Conservation (phyloP, 1,140 invertebrate species). For the Neodiprion virginianus region DNA sequence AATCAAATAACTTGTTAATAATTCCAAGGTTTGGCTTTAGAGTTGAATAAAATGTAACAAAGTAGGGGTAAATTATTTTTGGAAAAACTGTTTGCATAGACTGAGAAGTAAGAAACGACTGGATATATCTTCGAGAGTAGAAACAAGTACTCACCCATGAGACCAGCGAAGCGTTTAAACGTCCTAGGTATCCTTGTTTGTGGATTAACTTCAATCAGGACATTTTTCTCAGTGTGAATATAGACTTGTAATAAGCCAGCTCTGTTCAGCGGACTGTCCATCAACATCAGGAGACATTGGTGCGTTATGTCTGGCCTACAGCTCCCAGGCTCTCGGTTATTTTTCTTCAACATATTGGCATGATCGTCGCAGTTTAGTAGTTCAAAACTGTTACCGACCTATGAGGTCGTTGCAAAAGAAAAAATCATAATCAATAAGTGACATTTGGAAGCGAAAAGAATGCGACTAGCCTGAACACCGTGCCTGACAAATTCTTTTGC, state of each 20-base stretch:
- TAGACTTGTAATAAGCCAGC: constrained; percentile 92
- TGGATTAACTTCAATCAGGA: constrained; percentile 97
- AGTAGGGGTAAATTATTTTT: constrained; percentile 19
- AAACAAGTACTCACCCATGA: constrained; percentile 81
- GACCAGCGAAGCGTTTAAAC: constrained; percentile 96
- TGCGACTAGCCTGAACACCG: constrained; percentile 18
- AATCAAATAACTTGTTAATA: no score
- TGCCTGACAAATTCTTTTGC: constrained; percentile 13
- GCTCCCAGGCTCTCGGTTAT: constrained; percentile 81
- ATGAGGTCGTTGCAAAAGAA: constrained; percentile 39
- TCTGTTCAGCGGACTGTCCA: constrained; percentile 95
- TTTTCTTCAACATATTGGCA: constrained; percentile 80
- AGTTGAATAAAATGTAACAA: constrained; percentile 22
- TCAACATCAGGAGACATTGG: constrained; percentile 94
- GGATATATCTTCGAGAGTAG: neutral
- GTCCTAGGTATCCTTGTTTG: constrained; percentile 98
- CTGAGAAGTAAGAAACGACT: constrained; percentile 16
- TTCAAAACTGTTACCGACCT: constrained; percentile 89
- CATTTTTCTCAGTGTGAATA: constrained; percentile 95
- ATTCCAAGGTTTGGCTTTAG: no score
- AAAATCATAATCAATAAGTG: constrained; percentile 20
- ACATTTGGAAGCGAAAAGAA: constrained; percentile 18
- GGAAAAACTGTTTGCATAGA: constrained; percentile 10
- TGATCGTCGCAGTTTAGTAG: constrained; percentile 96
- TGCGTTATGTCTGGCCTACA: constrained; percentile 95